Evolutionary conservation across 2,888 invertebrate genomes (phyloP).

Genomic region (Lasius fuliginosus): DNA sequence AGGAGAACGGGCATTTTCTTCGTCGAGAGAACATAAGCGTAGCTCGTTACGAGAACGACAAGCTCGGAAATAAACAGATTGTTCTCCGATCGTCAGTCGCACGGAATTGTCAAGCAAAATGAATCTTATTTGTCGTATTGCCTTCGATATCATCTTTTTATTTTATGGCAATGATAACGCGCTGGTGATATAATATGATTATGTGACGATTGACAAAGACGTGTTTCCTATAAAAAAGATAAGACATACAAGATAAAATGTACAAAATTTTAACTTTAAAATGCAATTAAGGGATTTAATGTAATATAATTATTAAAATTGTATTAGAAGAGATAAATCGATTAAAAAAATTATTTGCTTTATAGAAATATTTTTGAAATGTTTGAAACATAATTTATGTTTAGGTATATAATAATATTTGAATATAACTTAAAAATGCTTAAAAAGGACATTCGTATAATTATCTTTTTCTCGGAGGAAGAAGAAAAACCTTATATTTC

Average conservation of each 20-base stretch:
- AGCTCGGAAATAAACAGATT: neutral
- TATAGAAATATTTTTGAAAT: neutral
- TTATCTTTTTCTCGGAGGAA: neutral
- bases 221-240: conserved; percentile 4
- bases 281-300: conserved; percentile 9
- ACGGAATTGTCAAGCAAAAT: conserved; percentile 18
- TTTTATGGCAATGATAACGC: neutral
- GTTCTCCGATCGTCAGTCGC: conserved; percentile 12
- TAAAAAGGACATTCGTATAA: neutral
- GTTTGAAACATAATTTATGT: neutral
- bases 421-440: conserved; percentile 5
- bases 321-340: neutral
- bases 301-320: neutral
- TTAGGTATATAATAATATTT: neutral
- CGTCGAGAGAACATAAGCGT: neutral
- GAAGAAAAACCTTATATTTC: neutral
- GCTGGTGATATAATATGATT: neutral
- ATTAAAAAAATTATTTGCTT: neutral
- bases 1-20: conserved; percentile 32
- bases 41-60: conserved; percentile 41
- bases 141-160: conserved; percentile 19
- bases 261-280: conserved; percentile 21
- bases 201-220: neutral
- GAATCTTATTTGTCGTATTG: conserved; percentile 18
- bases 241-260: conserved; percentile 24